A percentile compares a stretch with the other conserved stretches of the same genome.
These are phyloP conservation scores for Eremobia ochroleuca DNA, from an alignment of 2,888 invertebrate species.

Conservation along the genomic window DNA sequence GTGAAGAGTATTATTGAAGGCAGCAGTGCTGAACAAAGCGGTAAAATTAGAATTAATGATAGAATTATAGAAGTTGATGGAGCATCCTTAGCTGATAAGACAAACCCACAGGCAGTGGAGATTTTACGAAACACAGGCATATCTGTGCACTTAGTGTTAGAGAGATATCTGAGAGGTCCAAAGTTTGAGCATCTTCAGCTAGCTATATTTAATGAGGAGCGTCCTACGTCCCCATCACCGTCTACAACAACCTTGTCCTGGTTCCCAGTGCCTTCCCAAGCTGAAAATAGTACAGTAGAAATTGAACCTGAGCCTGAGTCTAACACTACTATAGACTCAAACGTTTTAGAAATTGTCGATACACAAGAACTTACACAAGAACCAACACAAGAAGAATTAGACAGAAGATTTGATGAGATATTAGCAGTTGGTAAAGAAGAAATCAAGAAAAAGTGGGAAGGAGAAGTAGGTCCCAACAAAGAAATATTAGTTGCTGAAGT, in stretches of 20 bases:
- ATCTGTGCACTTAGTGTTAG: constrained; percentile 96
- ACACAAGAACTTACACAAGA: constrained; percentile 83
- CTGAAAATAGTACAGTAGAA: constrained; percentile 90
- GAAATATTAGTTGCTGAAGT: constrained; percentile 98
- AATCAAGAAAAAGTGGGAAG: constrained; percentile 95
- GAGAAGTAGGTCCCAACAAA: constrained; percentile 95
- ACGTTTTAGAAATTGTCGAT: constrained; percentile 91
- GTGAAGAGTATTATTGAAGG: constrained; percentile 99
- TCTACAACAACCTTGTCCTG: constrained; percentile 96
- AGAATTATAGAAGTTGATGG: constrained; percentile 99
- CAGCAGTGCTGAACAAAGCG: constrained; percentile 98
- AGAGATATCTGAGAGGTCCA: constrained; percentile 97
- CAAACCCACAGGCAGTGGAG: constrained; percentile 99
- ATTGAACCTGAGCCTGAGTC: constrained; percentile 96
- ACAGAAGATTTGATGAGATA: constrained; percentile 90
- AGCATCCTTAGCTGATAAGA: constrained; percentile 96
- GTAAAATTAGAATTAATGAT: constrained; percentile 98
- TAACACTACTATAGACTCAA: constrained; percentile 95
- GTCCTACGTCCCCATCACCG: constrained; percentile 93
- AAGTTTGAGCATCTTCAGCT: constrained; percentile 98
- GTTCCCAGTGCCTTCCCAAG: constrained; percentile 95
- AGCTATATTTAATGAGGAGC: constrained; percentile 93
- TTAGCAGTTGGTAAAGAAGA: constrained; percentile 91
- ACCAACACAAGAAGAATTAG: constrained; percentile 89
- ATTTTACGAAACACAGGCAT: constrained; percentile 98